Conservation (phyloP, 2,797 vertebrate species). For the Buphagus erythrorhynchus region DNA sequence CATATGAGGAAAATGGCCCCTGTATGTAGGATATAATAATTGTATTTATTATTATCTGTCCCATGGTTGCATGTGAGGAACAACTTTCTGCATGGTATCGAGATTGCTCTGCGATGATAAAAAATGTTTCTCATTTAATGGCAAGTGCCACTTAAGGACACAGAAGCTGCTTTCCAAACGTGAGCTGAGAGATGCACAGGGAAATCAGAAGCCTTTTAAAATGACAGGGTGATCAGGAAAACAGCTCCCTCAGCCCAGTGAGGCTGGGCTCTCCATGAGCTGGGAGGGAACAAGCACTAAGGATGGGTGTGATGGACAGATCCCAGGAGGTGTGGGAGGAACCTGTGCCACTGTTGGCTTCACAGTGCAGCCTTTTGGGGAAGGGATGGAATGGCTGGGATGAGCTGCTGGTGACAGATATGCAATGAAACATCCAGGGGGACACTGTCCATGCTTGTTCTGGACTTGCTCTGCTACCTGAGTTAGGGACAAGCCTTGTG, state of each 20-base stretch:
- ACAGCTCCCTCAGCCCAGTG: background rate
- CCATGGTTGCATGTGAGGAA: background rate
- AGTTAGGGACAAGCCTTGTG: background rate
- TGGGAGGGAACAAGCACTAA: background rate
- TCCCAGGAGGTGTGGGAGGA: background rate
- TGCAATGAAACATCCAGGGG: background rate
- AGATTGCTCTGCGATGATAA: background rate
- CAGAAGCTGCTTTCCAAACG: background rate
- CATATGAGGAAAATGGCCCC: background rate
- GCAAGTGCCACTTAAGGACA: background rate
- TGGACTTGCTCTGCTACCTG: background rate
- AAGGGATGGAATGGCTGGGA: background rate
- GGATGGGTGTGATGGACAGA: background rate
- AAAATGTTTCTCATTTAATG: background rate
- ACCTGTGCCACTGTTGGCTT: fast-evolving
- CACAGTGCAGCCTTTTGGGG: fast-evolving
- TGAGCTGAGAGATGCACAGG: background rate
- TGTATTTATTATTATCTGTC: background rate
- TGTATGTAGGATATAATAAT: background rate
- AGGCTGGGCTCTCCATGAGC: background rate
- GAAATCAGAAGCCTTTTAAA: background rate
- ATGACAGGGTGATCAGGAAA: background rate
- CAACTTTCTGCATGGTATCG: background rate
- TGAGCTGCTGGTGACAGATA: background rate
- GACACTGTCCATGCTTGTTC: fast-evolving